These are phyloP conservation scores for Standfussiana lucernea DNA, from an alignment of 2,888 invertebrate genomes.

Conservation along the genomic window DNA sequence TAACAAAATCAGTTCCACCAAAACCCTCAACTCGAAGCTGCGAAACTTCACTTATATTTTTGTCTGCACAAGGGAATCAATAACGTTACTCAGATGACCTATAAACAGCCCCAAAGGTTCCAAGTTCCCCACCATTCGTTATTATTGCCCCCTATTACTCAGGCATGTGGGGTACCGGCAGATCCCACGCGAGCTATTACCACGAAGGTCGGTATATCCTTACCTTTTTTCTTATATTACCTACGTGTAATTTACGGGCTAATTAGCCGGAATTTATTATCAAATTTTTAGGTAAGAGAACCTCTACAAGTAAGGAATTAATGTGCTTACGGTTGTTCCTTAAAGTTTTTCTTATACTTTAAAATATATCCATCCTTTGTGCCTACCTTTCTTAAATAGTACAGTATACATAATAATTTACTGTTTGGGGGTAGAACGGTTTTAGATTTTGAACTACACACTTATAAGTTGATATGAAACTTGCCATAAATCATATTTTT, in stretches of 20 bases:
- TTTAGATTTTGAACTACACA: background rate
- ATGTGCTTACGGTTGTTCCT: too few species aligned
- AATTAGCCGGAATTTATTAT: conserved; percentile 47
- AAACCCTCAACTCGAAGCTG: conserved; percentile 25
- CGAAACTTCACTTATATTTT: conserved; percentile 63
- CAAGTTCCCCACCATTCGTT: conserved; percentile 72
- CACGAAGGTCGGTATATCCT: conserved; percentile 70
- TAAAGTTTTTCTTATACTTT: too few species aligned
- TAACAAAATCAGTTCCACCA: background rate
- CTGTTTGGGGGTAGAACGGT: background rate
- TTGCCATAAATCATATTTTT: too few species aligned
- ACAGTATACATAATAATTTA: background rate
- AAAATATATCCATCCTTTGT: background rate
- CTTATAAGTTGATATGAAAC: background rate
- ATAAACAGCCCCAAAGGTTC: conserved; percentile 68
- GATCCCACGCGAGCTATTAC: conserved; percentile 74
- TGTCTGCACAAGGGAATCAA: conserved; percentile 67
- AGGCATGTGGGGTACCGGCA: conserved; percentile 65
- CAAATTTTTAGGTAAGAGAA: background rate
- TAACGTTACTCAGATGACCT: conserved; percentile 68
- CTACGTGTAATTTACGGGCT: conserved; percentile 45
- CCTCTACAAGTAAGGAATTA: background rate
- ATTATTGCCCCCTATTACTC: conserved; percentile 75
- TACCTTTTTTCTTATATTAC: conserved; percentile 68
- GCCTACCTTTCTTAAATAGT: background rate